Conservation (phyloP, 2,888 invertebrate species). For the Alloplasta piceator region DNA sequence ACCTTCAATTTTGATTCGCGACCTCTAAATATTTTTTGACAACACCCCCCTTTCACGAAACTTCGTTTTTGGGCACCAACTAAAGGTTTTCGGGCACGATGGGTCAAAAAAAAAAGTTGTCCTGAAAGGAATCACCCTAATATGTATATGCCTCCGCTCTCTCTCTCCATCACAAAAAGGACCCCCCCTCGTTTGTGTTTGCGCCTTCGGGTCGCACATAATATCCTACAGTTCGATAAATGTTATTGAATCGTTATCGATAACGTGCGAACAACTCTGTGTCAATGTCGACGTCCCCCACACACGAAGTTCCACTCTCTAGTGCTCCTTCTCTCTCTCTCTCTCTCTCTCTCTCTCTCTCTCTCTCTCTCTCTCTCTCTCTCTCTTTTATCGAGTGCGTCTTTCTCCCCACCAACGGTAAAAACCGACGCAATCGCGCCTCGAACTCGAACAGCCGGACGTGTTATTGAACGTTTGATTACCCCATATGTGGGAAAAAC, state of each 20-base stretch:
- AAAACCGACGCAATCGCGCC: not conserved
- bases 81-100: too few relatives aligned
- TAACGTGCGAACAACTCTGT: conserved; percentile 48
- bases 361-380: not conserved
- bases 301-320: too few relatives aligned
- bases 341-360: not conserved
- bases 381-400: not conserved
- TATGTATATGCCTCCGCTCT: not conserved
- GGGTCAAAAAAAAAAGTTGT: too few relatives aligned
- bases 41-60: too few relatives aligned
- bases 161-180: not conserved
- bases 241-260: conserved; percentile 63
- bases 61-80: too few relatives aligned
- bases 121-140: too few relatives aligned
- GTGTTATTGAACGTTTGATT: conserved; percentile 25
- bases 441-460: conserved; percentile 29
- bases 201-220: conserved; percentile 36
- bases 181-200: not conserved
- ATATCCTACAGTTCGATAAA: conserved; percentile 46
- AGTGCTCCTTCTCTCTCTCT: not conserved
- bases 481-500: conserved; percentile 12
- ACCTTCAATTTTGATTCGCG: too few relatives aligned
- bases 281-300: conserved; percentile 46
- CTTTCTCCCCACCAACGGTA: not conserved
- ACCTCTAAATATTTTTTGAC: too few relatives aligned